A percentile compares a stretch with the other conserved stretches of the same genome.
phyloP scores from a whole-genome alignment of 1,140 invertebrate species.

The Musca domestica region DNA sequence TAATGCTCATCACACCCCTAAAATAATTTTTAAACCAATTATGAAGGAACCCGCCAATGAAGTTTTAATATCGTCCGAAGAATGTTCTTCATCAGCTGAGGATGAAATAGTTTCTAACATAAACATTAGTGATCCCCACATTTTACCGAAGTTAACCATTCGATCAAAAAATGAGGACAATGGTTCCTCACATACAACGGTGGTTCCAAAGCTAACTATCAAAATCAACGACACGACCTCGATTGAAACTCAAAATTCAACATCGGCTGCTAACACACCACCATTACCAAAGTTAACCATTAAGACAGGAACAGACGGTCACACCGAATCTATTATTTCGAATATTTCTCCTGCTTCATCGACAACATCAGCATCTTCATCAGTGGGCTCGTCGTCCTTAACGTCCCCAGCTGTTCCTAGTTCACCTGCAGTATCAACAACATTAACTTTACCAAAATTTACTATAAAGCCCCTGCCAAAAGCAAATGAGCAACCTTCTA shows the following conservation, averaged over 20 bases:
- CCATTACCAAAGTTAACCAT: conserved; percentile 40
- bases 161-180: conserved; percentile 44
- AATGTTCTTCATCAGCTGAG: conserved; percentile 45
- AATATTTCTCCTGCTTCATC: conserved; percentile 41
- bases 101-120: conserved; percentile 29
- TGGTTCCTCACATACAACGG: conserved; percentile 28
- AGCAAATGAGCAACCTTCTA: conserved; percentile 5
- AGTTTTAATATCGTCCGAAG: conserved; percentile 38
- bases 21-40: conserved; percentile 32
- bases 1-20: conserved; percentile 23
- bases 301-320: conserved; percentile 39
- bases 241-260: neutral
- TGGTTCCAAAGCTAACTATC: conserved; percentile 50
- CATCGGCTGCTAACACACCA: conserved; percentile 12
- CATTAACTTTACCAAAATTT: conserved; percentile 26
- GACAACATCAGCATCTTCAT: conserved; percentile 36
- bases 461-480: conserved; percentile 30
- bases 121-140: conserved; percentile 37
- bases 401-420: neutral
- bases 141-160: conserved; percentile 51
- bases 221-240: conserved; percentile 40
- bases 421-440: neutral
- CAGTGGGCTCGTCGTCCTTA: conserved; percentile 27
- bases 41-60: conserved; percentile 27
- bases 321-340: conserved; percentile 40